Percentiles rank a stretch among this genome's conserved stretches.
Conservation (phyloP, 2,113 vertebrate genomes). For the Vicugna pacos region DNA sequence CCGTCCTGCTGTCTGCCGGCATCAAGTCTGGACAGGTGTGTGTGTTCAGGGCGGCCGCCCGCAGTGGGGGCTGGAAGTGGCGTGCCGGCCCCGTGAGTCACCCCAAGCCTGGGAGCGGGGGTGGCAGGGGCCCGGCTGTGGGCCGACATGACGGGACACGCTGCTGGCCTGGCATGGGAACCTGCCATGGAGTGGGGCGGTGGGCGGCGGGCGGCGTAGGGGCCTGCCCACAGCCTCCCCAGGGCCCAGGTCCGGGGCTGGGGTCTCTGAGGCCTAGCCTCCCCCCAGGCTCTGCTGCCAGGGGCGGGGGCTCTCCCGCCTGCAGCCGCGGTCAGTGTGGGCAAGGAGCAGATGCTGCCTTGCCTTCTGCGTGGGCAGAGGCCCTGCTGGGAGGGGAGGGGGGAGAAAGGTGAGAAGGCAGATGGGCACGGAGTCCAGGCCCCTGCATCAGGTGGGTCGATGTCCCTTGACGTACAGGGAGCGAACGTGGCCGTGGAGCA, state of each 20-base stretch:
- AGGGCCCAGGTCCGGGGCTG: background rate
- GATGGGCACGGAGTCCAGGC: fast-evolving
- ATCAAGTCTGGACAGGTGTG: slow-evolving; percentile 64
- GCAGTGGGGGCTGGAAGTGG: background rate
- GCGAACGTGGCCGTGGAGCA: background rate
- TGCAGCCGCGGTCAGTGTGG: background rate
- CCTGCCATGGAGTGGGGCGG: fast-evolving
- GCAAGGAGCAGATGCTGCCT: background rate
- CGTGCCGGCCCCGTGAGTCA: slow-evolving; percentile 62
- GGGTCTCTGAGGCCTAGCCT: background rate
- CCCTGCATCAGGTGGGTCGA: fast-evolving
- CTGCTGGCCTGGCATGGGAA: background rate
- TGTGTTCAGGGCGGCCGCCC: background rate
- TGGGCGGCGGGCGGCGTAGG: background rate
- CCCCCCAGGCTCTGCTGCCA: background rate
- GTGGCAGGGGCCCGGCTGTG: background rate
- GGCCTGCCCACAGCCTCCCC: background rate
- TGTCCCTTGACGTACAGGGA: background rate
- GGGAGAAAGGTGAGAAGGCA: background rate
- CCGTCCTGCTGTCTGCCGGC: background rate
- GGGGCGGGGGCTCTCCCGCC: background rate
- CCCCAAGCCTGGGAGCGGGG: background rate
- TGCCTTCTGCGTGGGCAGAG: fast-evolving
- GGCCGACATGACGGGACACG: background rate
- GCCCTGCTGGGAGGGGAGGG: background rate